A percentile compares a stretch with the other conserved stretches of the same genome.
Conservation (phyloP, 2,113 vertebrate species). For the Sphaerodactylus townsendi region DNA sequence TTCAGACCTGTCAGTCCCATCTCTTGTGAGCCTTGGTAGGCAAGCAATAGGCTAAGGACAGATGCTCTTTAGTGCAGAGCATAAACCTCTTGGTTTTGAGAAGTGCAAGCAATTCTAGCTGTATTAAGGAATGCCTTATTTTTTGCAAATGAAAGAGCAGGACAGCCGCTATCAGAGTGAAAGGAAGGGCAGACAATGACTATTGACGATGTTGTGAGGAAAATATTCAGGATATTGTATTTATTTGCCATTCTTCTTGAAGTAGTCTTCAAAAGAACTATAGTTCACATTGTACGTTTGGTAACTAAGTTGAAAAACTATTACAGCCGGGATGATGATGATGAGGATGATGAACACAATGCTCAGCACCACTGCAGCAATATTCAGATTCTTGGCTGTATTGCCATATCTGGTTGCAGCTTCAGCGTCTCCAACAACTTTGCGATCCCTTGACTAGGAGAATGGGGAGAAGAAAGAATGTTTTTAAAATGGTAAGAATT, state of each 20-base stretch:
- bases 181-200: not conserved
- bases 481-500: not conserved
- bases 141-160: not conserved
- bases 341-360: not conserved
- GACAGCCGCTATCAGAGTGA: too few species aligned
- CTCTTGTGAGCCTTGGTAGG: not conserved
- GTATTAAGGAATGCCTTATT: not conserved
- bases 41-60: not conserved
- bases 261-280: too few species aligned
- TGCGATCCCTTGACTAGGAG: slow-evolving; percentile 16
- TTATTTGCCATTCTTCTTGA: not conserved
- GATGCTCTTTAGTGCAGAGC: not conserved
- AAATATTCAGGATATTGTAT: not conserved
- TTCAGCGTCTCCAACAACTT: not conserved
- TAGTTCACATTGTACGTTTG: fast-evolving
- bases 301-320: fast-evolving
- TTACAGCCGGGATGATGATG: not conserved
- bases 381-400: slow-evolving; percentile 15
- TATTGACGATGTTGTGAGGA: not conserved
- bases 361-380: not conserved
- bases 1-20: not conserved
- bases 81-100: not conserved
- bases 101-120: not conserved
- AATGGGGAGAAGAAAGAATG: not conserved
- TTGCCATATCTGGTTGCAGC: not conserved